These are phyloP conservation scores for Urocynchramus pylzowi DNA, from an alignment of 2,113 vertebrate species.

Conservation along the genomic window DNA sequence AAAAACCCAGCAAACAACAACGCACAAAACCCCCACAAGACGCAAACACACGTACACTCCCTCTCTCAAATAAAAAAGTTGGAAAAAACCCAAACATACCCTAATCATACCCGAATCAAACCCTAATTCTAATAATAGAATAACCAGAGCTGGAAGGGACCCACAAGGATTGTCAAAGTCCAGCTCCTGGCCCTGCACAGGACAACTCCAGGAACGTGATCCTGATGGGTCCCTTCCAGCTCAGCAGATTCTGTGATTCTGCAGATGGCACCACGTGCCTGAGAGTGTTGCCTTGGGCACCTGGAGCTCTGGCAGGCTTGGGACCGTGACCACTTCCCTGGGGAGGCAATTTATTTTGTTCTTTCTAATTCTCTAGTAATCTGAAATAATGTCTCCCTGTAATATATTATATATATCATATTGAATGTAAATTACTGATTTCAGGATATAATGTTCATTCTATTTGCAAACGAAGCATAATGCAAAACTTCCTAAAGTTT, in stretches of 20 bases:
- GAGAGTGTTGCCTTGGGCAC: not conserved
- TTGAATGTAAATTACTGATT: not conserved
- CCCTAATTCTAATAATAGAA: not conserved
- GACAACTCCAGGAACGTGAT: not conserved
- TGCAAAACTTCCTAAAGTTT: not conserved
- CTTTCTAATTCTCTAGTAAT: not conserved
- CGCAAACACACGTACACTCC: fast-evolving
- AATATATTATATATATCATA: not conserved
- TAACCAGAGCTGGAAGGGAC: not conserved
- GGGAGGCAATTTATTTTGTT: not conserved
- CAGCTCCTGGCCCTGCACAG: not conserved
- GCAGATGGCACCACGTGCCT: fast-evolving
- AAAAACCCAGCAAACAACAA: not conserved
- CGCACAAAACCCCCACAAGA: not conserved
- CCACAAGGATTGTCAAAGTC: not conserved
- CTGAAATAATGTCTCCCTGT: not conserved
- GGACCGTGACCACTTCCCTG: fast-evolving
- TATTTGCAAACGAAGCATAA: not conserved
- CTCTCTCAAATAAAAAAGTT: no score
- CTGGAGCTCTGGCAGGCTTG: not conserved
- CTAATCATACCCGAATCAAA: not conserved
- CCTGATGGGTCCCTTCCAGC: not conserved
- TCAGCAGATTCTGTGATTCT: not conserved
- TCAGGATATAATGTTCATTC: not conserved
- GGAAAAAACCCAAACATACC: not conserved